Evolutionary conservation across 1,140 invertebrate species (phyloP).

Genomic region (Ylistrum balloti): DNA sequence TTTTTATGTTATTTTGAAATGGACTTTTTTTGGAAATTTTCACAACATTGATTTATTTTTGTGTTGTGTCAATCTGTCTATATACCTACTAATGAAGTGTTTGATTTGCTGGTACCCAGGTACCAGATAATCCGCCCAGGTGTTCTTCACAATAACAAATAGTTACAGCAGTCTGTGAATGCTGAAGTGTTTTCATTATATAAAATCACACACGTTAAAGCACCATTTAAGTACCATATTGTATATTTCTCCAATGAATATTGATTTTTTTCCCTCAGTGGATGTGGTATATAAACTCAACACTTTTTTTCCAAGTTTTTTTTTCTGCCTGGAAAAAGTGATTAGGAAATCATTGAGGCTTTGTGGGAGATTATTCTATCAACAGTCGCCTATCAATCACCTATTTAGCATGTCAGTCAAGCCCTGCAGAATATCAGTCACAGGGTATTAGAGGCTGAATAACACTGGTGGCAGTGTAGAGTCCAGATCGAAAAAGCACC

Average conservation of each 20-base stretch:
- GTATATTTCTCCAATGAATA: neutral
- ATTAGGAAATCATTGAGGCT: conserved; percentile 34
- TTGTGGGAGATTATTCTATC: conserved; percentile 38
- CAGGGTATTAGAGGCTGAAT: neutral
- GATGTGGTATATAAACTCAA: conserved; percentile 23
- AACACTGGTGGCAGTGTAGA: neutral
- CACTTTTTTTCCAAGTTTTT: neutral
- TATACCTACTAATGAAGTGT: neutral
- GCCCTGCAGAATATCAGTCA: conserved; percentile 31
- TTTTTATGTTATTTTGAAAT: neutral
- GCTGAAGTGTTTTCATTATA: neutral
- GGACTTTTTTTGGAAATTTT: too few species aligned
- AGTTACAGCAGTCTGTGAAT: neutral
- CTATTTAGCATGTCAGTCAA: conserved; percentile 38
- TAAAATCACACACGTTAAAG: neutral
- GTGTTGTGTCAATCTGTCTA: neutral
- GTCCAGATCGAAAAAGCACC: conserved; percentile 37
- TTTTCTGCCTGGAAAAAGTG: neutral
- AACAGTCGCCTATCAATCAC: conserved; percentile 21
- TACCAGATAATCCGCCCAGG: neutral
- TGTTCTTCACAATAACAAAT: neutral
- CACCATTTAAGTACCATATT: conserved; percentile 13
- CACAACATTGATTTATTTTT: neutral
- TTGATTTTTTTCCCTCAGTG: neutral
- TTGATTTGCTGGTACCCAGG: neutral